Conservation (phyloP, 2,888 invertebrate species). For the Eupithecia dodoneata region DNA sequence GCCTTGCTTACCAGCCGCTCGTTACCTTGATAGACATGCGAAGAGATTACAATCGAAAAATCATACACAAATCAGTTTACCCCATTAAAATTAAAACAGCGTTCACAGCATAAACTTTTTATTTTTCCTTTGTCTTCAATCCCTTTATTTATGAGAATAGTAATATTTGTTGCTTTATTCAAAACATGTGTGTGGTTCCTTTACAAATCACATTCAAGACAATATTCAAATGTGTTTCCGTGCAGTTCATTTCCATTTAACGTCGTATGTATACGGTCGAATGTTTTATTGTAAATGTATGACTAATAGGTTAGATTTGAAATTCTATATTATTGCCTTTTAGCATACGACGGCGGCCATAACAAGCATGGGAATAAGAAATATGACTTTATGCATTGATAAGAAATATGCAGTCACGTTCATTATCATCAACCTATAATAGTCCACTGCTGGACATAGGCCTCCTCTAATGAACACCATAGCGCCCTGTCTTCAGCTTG, state of each 20-base stretch:
- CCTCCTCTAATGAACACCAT: no score
- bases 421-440: no score
- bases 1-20: not conserved
- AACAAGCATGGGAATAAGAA: slow-evolving; percentile 18
- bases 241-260: slow-evolving; percentile 60
- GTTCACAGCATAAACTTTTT: slow-evolving; percentile 25
- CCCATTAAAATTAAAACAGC: slow-evolving; percentile 21
- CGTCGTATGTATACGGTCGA: slow-evolving; percentile 47
- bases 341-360: slow-evolving; percentile 24
- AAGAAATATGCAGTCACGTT: not conserved
- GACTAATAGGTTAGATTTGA: slow-evolving; percentile 45
- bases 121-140: slow-evolving; percentile 31
- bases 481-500: no score
- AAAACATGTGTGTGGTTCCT: slow-evolving; percentile 50
- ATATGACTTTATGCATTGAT: slow-evolving; percentile 13
- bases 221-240: slow-evolving; percentile 60
- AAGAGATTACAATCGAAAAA: not conserved
- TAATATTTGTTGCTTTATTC: slow-evolving; percentile 41
- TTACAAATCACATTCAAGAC: slow-evolving; percentile 50
- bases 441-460: no score
- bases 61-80: slow-evolving; percentile 2
- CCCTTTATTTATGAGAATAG: slow-evolving; percentile 36
- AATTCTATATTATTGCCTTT: slow-evolving; percentile 36
- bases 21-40: not conserved
- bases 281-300: slow-evolving; percentile 48